Base-by-base conservation (phyloP, 2,888 invertebrate species). In the Drosophila kambysellisi region DNA sequence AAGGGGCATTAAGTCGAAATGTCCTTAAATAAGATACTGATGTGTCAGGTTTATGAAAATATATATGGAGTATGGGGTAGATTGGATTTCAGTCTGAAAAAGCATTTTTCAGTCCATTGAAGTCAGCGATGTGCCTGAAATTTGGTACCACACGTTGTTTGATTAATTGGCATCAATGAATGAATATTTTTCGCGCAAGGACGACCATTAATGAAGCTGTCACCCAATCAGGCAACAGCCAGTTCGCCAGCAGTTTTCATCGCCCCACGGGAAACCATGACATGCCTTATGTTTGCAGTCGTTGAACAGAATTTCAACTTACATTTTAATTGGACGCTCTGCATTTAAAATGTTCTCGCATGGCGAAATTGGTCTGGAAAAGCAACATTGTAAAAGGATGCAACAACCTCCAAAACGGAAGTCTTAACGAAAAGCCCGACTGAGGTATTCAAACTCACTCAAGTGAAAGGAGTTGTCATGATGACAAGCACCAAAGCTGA, bases 381-480 rank as follows among this genome's bases (percentile, higher is more conserved):
- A 61, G 60, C 69, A 39, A 81, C 74, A 70, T 70, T 75, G 53
- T 65, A 59, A 76, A 69, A 63, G 81, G 69, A 76, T 76, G 66
- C 53, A 69, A 29, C 46, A 53, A 72, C 65, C 57, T 63, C 46
- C 63, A 59, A 59, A 83, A 58, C 89, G 84, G 84, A 87, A 89
- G 84, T 89, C 76, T 86, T 81, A 76, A 71, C 70, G 67, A 62
- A 80, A 74, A 69, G 59, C 67, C 82, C 35, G 33, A 48, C 46
- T 32, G 72, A 74, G 84, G 79, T 87, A 83, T 72, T 78, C 66
- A 64, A 63, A 75, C 6, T n/a, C 77, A 89, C 51, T 76, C 69
- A 74, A 70, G 76, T 75, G 85, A 70, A 87, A 87, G 63, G 60
- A 70, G 74, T 68, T 75, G 70, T 48, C 66, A 61, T 56, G 52